phyloP scores from a whole-genome alignment of 2,797 vertebrate genomes.

The Okamejei kenojei region DNA sequence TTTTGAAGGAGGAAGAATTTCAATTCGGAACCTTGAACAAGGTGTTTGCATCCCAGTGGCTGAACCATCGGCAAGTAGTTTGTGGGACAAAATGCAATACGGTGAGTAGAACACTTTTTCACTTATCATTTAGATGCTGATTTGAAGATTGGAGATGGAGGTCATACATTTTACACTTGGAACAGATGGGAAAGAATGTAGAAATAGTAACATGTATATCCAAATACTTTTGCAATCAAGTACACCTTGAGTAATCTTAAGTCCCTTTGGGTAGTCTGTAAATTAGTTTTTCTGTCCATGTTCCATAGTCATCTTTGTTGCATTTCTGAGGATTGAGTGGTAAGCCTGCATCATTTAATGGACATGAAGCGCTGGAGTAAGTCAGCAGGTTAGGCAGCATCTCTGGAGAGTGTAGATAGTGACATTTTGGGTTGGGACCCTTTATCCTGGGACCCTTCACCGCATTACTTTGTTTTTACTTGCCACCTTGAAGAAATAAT shows the following conservation, averaged over 20 bases:
- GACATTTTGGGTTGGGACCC: too few relatives aligned
- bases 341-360: too few relatives aligned
- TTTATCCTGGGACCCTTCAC: too few relatives aligned
- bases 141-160: too few relatives aligned
- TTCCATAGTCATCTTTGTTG: neutral
- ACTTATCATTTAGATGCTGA: too few relatives aligned
- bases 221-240: neutral
- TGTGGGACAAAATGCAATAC: conserved; percentile 98
- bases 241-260: neutral
- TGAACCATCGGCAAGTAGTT: conserved; percentile 93
- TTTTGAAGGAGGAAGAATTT: conserved; percentile 86
- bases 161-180: too few relatives aligned
- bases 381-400: too few relatives aligned
- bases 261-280: neutral
- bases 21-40: conserved; percentile 90
- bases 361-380: too few relatives aligned
- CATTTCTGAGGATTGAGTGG: conserved; percentile 23
- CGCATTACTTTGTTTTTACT: neutral
- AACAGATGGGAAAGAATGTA: too few relatives aligned
- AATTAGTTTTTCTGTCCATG: neutral
- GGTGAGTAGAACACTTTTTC: conserved; percentile 59
- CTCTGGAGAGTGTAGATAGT: too few relatives aligned
- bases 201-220: too few relatives aligned
- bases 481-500: neutral
- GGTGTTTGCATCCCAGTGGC: conserved; percentile 96